These are phyloP conservation scores for Liparis tanakae DNA, from an alignment of 2,797 vertebrate genomes.

Conservation along the genomic window DNA sequence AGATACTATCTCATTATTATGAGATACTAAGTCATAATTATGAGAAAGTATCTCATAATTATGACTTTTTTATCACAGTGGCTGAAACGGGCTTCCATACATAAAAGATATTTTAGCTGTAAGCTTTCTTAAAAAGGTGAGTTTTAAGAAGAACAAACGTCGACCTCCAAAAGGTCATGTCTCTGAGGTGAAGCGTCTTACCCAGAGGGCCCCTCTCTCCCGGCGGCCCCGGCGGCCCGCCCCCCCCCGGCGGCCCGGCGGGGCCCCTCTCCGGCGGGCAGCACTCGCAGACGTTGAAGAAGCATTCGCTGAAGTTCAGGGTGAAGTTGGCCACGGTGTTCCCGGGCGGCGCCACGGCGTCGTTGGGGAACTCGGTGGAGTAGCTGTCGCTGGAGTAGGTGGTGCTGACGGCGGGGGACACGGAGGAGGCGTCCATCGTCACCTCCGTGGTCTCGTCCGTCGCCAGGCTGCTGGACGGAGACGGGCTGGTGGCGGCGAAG, in stretches of 20 bases:
- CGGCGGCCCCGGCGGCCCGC: constrained; percentile 58
- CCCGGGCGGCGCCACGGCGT: constrained; percentile 68
- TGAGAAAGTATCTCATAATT: too few relatives aligned
- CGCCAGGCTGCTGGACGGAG: constrained; percentile 56
- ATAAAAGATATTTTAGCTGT: too few relatives aligned
- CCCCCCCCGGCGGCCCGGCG: constrained; percentile 79
- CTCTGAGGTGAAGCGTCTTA: constrained; percentile 38
- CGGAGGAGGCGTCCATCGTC: constrained; percentile 71
- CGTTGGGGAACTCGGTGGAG: constrained; percentile 75
- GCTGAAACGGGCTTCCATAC: too few relatives aligned
- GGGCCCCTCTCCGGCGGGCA: constrained; percentile 85
- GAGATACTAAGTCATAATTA: too few relatives aligned
- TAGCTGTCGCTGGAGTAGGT: constrained; percentile 76
- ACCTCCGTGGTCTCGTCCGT: constrained; percentile 79
- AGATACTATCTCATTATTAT: too few relatives aligned
- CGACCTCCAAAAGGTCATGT: background rate
- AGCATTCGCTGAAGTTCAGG: constrained; percentile 88
- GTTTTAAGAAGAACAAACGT: background rate
- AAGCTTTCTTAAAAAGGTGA: too few relatives aligned
- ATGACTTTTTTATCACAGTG: too few relatives aligned
- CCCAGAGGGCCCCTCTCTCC: constrained; percentile 74
- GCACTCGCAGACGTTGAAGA: constrained; percentile 94
- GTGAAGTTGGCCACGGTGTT: constrained; percentile 84
- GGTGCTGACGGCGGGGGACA: constrained; percentile 78
- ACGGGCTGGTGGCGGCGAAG: constrained; percentile 68